Conservation (phyloP, 2,888 invertebrate genomes). For the Acronicta leporina region DNA sequence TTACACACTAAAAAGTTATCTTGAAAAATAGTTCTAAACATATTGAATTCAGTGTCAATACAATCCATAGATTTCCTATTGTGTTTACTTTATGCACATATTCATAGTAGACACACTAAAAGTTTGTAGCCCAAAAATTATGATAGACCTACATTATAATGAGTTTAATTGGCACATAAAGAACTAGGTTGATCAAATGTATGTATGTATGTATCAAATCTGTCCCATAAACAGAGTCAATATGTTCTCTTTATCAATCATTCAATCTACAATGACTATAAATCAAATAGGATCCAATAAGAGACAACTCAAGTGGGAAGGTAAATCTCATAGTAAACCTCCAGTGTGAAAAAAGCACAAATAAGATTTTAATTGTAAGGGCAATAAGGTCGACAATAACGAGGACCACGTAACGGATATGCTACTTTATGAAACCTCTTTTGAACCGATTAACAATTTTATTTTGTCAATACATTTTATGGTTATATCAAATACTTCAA, state of each 20-base stretch:
- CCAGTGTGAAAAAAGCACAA: slow-evolving; percentile 19
- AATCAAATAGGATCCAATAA: slow-evolving; percentile 40
- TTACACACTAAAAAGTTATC: no score
- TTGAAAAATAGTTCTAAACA: no score
- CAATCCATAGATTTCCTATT: background rate
- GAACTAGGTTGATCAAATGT: slow-evolving; percentile 25
- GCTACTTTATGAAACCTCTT: slow-evolving; percentile 28
- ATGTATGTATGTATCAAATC: slow-evolving; percentile 17
- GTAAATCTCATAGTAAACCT: background rate
- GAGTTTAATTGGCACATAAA: slow-evolving; percentile 13
- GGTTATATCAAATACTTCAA: slow-evolving; percentile 36
- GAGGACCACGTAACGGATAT: slow-evolving; percentile 27
- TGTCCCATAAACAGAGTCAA: slow-evolving; percentile 10
- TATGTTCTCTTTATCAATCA: slow-evolving; percentile 22
- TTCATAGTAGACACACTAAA: background rate
- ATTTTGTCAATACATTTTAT: slow-evolving; percentile 28
- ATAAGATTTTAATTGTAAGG: slow-evolving; percentile 28
- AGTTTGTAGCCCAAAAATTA: background rate
- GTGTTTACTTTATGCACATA: no score
- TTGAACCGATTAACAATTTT: slow-evolving; percentile 26
- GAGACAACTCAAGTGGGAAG: slow-evolving; percentile 16
- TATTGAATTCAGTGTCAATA: no score
- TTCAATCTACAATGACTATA: slow-evolving; percentile 15
- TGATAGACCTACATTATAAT: background rate
- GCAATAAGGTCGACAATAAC: slow-evolving; percentile 45